Evolutionary conservation across 2,113 vertebrate genomes (phyloP).

Genomic region (Boulengeromyrus knoepffleri): DNA sequence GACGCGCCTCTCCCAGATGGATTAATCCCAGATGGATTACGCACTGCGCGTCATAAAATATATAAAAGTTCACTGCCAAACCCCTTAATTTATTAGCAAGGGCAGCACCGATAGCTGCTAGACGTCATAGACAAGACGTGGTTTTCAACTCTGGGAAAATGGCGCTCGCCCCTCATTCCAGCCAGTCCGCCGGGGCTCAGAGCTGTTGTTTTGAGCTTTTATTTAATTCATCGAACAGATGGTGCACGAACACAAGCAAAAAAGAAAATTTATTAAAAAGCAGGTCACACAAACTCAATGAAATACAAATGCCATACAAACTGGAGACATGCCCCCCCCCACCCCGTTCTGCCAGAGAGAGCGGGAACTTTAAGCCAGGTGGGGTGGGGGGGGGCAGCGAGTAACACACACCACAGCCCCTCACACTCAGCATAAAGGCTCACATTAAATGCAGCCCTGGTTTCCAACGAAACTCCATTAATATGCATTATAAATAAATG

Average conservation of each 20-base stretch:
- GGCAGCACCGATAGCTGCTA: neutral
- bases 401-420: neutral
- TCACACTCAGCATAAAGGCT: neutral
- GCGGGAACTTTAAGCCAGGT: neutral
- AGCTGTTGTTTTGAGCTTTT: neutral
- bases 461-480: neutral
- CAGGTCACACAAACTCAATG: neutral
- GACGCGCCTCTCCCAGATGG: neutral
- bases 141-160: neutral
- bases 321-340: neutral
- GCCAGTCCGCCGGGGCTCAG: neutral
- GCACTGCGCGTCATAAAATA: neutral
- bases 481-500: conserved; percentile 10
- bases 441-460: neutral
- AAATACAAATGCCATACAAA: neutral
- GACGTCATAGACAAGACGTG: neutral
- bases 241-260: neutral
- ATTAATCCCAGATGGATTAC: neutral
- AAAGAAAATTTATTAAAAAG: neutral
- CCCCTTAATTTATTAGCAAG: neutral
- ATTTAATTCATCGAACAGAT: conserved; percentile 12
- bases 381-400: neutral
- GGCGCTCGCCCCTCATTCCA: neutral
- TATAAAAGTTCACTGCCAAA: neutral
- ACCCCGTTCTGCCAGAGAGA: neutral